A percentile compares a stretch with the other conserved stretches of the same genome.
These are phyloP conservation scores for Numenius arquata DNA, from an alignment of 2,113 vertebrate genomes.

Conservation along the genomic window DNA sequence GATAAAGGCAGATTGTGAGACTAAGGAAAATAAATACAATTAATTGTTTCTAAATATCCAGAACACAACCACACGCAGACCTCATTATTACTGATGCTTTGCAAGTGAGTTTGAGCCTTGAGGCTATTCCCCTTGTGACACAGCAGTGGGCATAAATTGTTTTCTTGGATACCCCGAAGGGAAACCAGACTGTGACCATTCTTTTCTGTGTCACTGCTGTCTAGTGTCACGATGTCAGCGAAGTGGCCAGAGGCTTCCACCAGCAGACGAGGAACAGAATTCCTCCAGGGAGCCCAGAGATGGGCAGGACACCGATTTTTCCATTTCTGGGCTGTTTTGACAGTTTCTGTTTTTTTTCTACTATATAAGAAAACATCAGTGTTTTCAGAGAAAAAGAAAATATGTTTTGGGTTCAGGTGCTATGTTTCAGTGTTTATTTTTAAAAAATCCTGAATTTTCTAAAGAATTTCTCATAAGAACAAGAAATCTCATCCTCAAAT, in stretches of 20 bases:
- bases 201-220: background rate
- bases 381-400: background rate
- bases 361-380: background rate
- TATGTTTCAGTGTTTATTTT: background rate
- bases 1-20: background rate
- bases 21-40: background rate
- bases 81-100: no score
- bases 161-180: background rate
- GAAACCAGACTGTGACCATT: background rate
- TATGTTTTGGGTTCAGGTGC: background rate
- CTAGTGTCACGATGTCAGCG: background rate
- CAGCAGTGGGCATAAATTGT: background rate
- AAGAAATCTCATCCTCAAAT: background rate
- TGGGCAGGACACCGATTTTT: background rate
- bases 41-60: background rate
- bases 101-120: background rate
- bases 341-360: background rate
- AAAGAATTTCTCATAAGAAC: background rate
- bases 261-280: background rate
- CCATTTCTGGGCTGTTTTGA: background rate
- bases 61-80: background rate
- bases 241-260: background rate
- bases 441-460: background rate
- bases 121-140: background rate
- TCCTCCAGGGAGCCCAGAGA: background rate